Base-by-base conservation (phyloP, 2,113 vertebrate genomes). In the Poeciliopsis occidentalis region DNA sequence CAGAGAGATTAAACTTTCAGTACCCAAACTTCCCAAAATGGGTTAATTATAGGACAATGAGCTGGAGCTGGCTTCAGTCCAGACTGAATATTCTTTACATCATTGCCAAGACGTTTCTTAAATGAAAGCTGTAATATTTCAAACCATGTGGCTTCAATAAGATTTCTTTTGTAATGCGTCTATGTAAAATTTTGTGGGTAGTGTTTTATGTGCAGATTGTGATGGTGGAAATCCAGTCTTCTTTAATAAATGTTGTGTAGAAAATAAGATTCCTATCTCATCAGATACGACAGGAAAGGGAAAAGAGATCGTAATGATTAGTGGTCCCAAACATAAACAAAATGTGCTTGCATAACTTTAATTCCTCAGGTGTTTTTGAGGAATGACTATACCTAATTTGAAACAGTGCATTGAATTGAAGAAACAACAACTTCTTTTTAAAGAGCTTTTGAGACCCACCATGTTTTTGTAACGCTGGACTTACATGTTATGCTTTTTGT, bases 251-350 rank as follows among this genome's bases (percentile, higher is more conserved):
- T 57, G 72, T 57, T 75, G 44, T 72, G 64, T 47, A 7, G 54
- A 74, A 29, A 86, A 77, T 54, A 75, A 71, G 65, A 80, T 63
- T 51, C 32, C 34, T 71, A 44, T 82, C 76, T 87, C 69, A 85
- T 82, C 76, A 66, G 77, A 72, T 44, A n/a, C 87, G 72, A 76
- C 57, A 69, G 82, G 82, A 84, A 88, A 67, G 1, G 44, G 71
- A 82, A 54, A 71, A 44, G 64, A 75, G 64, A 78, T 64, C 31
- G 66, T 31, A 75, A 32, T 68, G 26, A 66, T 78, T 60, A 0
- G 31, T 73, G 64, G 78, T 80, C 73, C 22, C 44, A 71, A 60
- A 37, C 72, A 67, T 41, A 17, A 60, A 67, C 19, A 54, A 3
- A 34, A 26, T 26, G 39, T 57, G 10, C 15, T 32, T 7, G 57